Percentiles rank a stretch among this genome's conserved stretches.
phyloP scores from a whole-genome alignment of 2,797 vertebrate genomes.

The Urocyon cinereoargenteus region DNA sequence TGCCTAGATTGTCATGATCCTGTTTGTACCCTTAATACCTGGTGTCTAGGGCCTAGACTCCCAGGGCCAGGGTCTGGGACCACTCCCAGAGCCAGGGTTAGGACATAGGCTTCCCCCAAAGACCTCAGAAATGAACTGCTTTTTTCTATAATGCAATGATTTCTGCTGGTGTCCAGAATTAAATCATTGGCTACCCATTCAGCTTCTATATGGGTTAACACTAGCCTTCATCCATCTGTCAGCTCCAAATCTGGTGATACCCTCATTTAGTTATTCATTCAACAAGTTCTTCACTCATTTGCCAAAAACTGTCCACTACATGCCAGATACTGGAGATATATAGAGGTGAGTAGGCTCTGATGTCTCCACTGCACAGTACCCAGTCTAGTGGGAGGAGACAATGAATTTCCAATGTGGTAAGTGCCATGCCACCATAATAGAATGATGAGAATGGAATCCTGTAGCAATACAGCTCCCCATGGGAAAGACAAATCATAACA shows the following conservation, averaged over 20 bases:
- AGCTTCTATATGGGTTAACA: neutral
- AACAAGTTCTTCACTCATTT: conserved; percentile 37
- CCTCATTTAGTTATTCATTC: conserved; percentile 2
- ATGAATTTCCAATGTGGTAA: neutral
- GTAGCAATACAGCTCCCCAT: neutral
- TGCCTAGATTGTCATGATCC: neutral
- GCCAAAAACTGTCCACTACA: neutral
- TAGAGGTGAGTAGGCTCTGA: neutral
- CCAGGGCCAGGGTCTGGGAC: neutral
- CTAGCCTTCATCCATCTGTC: conserved; percentile 6
- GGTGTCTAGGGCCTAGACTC: neutral
- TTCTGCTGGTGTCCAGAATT: conserved; percentile 2
- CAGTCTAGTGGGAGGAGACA: neutral
- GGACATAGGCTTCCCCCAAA: neutral
- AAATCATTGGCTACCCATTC: neutral
- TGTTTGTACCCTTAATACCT: neutral
- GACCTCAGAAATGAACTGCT: conserved; percentile 14
- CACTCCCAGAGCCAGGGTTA: neutral
- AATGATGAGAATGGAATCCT: neutral
- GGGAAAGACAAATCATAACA: neutral
- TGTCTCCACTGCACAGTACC: neutral
- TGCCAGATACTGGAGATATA: neutral
- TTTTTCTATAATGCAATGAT: neutral
- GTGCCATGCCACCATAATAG: neutral
- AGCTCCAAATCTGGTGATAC: neutral